Base-by-base conservation (phyloP, 2,888 invertebrate genomes). In the Perithous albicinctus region DNA sequence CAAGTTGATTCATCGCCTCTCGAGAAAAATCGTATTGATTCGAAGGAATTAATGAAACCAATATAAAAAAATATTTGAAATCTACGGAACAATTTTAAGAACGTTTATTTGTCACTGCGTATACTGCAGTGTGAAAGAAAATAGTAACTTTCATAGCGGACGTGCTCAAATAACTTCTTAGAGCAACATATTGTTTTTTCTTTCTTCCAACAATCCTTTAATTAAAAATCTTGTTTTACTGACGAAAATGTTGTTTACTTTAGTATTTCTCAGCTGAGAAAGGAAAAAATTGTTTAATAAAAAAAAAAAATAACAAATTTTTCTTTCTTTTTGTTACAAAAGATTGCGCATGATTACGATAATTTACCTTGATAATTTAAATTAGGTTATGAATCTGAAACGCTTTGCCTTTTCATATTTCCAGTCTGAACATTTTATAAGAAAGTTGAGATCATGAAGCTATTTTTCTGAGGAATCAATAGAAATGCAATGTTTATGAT, bases 1-100 rank as follows among this genome's bases (percentile, higher is more conserved):
- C 59, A 32, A 41, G 70, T 76, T 79, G 79, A 75, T 78, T 81
- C 78, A 78, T 75, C 78, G n/a, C n/a, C 26, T 43, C 38, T 48
- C 35, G 48, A 63, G 20, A 18, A 15, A 41, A 67, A 66, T 51
- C 23, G 8, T n/a, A 20, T 61, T 23, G 38, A 76, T 56, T 43
- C 61, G 41, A 48, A 26, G 6, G 43, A 64, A 56, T 29, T 23
- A 41, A 38, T 18, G 46, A 43, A 64, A 18, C 43, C 18, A 23
- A 51, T 26, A 35, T n/a, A 2, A 59, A 67, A 43, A 48, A 15
- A 32, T 29, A 63, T 2, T 23, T 12, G 3, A 1, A 29, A n/a
- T n/a, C n/a, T n/a, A n/a, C n/a, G n/a, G n/a, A 38, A 63, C 41
- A 41, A 1, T 56, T 26, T 0, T 8, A 15, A 35, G 1, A 29